Conservation (phyloP, 2,113 vertebrate species). For the Dunckerocampus dactyliophorus region DNA sequence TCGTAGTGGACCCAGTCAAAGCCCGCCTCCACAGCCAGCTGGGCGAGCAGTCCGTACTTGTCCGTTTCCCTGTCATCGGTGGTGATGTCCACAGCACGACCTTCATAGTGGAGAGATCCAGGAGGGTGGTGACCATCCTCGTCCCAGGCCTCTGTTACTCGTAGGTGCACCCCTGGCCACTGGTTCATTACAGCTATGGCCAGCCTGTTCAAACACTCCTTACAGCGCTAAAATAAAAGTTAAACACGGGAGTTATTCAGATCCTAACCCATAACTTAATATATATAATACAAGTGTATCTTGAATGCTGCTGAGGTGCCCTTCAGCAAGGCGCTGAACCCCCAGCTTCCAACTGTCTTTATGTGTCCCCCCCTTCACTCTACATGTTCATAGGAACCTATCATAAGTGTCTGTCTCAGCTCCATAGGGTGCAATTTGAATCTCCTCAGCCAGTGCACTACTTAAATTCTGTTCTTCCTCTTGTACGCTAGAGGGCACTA, state of each 20-base stretch:
- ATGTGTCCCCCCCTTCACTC: no score
- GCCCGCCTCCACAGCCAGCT: constrained; percentile 93
- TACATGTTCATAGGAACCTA: no score
- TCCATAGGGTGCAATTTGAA: no score
- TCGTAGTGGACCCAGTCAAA: constrained; percentile 99
- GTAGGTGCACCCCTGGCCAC: constrained; percentile 89
- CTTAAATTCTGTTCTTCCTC: no score
- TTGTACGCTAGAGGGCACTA: background rate
- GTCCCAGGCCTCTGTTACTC: constrained; percentile 97
- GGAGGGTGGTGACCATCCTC: constrained; percentile 92
- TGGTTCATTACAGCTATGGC: constrained; percentile 97
- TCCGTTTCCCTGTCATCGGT: constrained; percentile 88
- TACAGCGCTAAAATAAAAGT: constrained; percentile 82
- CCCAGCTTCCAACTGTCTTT: no score
- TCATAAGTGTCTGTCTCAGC: no score
- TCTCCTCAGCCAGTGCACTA: no score
- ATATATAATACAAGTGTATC: background rate
- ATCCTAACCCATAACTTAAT: background rate
- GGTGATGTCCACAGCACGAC: constrained; percentile 94
- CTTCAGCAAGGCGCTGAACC: no score
- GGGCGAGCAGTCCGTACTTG: constrained; percentile 92
- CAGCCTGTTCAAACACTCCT: constrained; percentile 89
- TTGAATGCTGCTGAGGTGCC: no score
- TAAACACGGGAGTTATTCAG: background rate
- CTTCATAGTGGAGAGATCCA: constrained; percentile 93